Evolutionary conservation across 2,797 vertebrate species (phyloP).

Genomic region (Merluccius polli): DNA sequence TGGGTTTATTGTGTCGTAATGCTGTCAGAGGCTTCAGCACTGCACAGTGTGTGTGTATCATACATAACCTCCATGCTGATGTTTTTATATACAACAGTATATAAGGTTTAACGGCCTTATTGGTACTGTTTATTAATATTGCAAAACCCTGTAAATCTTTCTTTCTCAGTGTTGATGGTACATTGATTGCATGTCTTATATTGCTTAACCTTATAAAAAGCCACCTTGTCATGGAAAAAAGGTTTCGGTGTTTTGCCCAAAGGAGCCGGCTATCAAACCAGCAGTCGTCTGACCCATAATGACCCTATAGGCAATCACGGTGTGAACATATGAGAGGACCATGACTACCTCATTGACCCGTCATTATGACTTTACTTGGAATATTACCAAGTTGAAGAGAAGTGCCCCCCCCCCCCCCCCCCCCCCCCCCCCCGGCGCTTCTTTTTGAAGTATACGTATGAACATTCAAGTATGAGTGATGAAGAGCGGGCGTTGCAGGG

Average conservation of each 20-base stretch:
- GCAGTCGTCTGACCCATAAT: neutral
- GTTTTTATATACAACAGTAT: neutral
- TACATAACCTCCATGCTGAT: neutral
- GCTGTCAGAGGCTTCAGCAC: neutral
- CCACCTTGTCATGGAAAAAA: neutral
- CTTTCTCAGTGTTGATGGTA: neutral
- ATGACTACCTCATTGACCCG: conserved; percentile 14
- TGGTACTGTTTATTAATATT: neutral
- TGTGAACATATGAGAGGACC: neutral
- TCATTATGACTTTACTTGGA: conserved; percentile 22
- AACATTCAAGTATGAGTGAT: conserved; percentile 55
- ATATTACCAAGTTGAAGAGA: conserved; percentile 38
- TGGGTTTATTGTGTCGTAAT: conserved; percentile 1
- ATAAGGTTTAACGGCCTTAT: neutral
- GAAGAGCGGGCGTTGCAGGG: conserved; percentile 63
- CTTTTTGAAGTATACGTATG: conserved; percentile 46
- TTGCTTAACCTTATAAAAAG: neutral
- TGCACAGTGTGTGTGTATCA: neutral
- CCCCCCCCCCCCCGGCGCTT: conserved; percentile 48
- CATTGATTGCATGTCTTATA: neutral
- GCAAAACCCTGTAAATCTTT: neutral
- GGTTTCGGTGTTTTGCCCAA: neutral
- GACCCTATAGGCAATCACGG: neutral
- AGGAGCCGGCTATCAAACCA: neutral
- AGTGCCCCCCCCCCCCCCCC: too few relatives aligned